A percentile compares a stretch with the other conserved stretches of the same genome.
Evolutionary conservation across 92 coral and sea anemone species (phyloP).

Genomic region (Epizoanthus rinbou): DNA sequence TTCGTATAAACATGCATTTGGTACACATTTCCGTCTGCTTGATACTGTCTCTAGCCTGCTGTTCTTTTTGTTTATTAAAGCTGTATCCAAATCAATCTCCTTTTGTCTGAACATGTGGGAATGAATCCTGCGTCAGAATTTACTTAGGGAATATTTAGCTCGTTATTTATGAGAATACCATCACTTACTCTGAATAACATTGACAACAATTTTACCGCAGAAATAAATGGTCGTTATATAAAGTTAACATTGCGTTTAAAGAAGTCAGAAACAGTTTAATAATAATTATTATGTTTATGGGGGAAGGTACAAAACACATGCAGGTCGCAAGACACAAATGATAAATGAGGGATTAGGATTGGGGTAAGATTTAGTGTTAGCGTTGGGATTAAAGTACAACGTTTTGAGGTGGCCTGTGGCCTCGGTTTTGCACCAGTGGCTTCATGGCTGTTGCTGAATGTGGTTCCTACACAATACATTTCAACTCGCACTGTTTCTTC

Average conservation of each 20-base stretch:
- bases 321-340: too few relatives aligned
- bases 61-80: neutral
- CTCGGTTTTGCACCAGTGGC: neutral
- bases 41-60: neutral
- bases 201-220: neutral
- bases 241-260: neutral
- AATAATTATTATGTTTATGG: too few relatives aligned
- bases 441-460: too few relatives aligned
- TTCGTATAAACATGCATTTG: slow-evolving; percentile 11
- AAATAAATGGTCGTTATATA: neutral
- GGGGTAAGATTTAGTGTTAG: too few relatives aligned
- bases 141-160: too few relatives aligned
- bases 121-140: neutral
- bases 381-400: too few relatives aligned
- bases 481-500: slow-evolving; percentile 69
- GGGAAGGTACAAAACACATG: too few relatives aligned
- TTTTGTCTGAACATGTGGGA: neutral
- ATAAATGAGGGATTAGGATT: too few relatives aligned
- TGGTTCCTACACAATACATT: slow-evolving; percentile 47
- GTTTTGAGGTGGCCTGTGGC: neutral
- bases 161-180: neutral
- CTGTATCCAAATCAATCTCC: neutral
- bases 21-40: neutral
- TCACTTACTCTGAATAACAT: slow-evolving; percentile 13
- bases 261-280: neutral